phyloP scores from a whole-genome alignment of 2,888 invertebrate genomes.

The Hirtodrosophila histrioides region DNA sequence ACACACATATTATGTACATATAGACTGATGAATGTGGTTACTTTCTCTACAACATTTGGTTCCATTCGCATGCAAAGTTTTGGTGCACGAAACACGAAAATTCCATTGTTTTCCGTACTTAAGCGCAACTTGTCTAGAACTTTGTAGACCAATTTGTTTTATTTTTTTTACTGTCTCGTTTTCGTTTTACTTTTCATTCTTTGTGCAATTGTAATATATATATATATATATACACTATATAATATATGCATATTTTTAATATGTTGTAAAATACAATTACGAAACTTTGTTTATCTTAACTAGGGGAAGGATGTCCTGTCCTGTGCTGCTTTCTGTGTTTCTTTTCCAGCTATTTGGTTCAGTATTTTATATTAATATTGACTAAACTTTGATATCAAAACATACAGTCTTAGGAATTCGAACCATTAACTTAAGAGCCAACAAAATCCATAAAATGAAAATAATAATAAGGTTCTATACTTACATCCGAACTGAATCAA shows the following conservation, averaged over 20 bases:
- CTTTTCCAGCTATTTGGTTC: too few relatives aligned
- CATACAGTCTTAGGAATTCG: too few relatives aligned
- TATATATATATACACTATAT: slow-evolving; percentile 39
- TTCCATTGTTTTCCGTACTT: slow-evolving; percentile 55
- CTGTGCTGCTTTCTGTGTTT: too few relatives aligned
- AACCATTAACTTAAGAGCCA: too few relatives aligned
- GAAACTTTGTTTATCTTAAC: background rate
- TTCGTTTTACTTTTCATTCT: slow-evolving; percentile 29
- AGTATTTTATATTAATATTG: too few relatives aligned
- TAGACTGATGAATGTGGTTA: slow-evolving; percentile 56
- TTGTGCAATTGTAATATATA: slow-evolving; percentile 68
- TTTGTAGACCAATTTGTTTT: slow-evolving; percentile 28
- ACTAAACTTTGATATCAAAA: too few relatives aligned
- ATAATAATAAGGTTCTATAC: too few relatives aligned
- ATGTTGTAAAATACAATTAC: slow-evolving; percentile 20
- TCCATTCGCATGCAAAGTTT: slow-evolving; percentile 11
- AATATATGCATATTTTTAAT: slow-evolving; percentile 43
- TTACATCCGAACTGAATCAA: too few relatives aligned
- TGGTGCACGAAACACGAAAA: slow-evolving; percentile 21
- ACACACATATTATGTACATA: slow-evolving; percentile 39
- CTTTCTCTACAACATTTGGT: slow-evolving; percentile 32
- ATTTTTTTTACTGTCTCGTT: slow-evolving; percentile 29
- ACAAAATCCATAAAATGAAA: too few relatives aligned
- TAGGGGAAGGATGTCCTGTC: too few relatives aligned
- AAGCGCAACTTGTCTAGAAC: slow-evolving; percentile 18